These are phyloP conservation scores for Bombus terrestris DNA, from an alignment of 1,140 invertebrate species.

Conservation along the genomic window DNA sequence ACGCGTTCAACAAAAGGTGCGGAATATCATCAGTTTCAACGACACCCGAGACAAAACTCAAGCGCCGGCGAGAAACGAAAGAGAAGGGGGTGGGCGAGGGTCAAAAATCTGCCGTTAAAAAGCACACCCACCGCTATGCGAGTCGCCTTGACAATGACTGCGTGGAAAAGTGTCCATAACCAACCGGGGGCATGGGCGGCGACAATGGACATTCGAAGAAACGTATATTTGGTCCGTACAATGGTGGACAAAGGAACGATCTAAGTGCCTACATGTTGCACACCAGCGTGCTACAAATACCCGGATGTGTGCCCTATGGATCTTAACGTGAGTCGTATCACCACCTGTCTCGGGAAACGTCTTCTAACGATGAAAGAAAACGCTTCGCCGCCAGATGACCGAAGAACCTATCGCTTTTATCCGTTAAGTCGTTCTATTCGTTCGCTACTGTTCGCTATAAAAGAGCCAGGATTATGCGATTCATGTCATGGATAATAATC, in stretches of 20 bases:
- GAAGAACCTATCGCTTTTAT: constrained; percentile 17
- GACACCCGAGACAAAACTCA: constrained; percentile 50
- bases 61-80: background rate
- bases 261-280: constrained; percentile 70
- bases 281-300: constrained; percentile 57
- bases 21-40: constrained; percentile 23
- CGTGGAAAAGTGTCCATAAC: constrained; percentile 66
- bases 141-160: constrained; percentile 50
- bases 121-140: constrained; percentile 36
- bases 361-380: constrained; percentile 28
- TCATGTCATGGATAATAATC: background rate
- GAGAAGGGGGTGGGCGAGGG: constrained; percentile 6
- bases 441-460: background rate
- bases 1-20: background rate
- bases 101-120: constrained; percentile 56
- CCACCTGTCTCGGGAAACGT: constrained; percentile 36
- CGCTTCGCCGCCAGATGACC: constrained; percentile 25
- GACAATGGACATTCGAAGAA: constrained; percentile 67
- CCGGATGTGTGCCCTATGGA: constrained; percentile 67
- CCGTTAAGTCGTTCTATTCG: constrained; percentile 10
- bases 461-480: background rate
- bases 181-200: constrained; percentile 20
- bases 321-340: constrained; percentile 41
- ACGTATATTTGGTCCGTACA: constrained; percentile 59
- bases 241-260: constrained; percentile 61